Evolutionary conservation across 2,797 vertebrate genomes (phyloP).

Genomic region (Ctenosaura bakeri): DNA sequence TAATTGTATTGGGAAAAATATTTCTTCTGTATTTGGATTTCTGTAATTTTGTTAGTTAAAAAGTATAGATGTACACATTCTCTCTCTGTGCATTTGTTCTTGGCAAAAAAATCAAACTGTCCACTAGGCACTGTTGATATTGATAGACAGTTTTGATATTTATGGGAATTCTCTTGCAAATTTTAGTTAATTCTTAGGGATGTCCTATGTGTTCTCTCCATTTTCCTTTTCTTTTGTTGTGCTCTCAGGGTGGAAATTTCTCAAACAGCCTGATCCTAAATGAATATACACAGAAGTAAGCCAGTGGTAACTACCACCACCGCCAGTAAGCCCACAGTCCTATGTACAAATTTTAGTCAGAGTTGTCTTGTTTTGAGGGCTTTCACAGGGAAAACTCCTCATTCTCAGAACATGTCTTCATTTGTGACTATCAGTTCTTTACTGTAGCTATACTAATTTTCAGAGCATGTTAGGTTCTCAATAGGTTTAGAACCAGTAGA

Average conservation of each 20-base stretch:
- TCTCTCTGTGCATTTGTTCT: constrained; percentile 57
- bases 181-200: constrained; percentile 69
- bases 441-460: too few relatives aligned
- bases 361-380: too few relatives aligned
- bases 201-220: constrained; percentile 63
- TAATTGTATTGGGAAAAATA: constrained; percentile 61
- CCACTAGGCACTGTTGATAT: constrained; percentile 63
- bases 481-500: too few relatives aligned
- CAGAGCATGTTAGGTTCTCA: too few relatives aligned
- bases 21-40: constrained; percentile 26
- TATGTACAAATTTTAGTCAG: neutral
- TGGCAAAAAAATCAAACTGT: constrained; percentile 60
- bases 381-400: too few relatives aligned
- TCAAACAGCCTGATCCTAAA: too few relatives aligned
- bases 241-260: constrained; percentile 1
- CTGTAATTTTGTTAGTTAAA: constrained; percentile 60
- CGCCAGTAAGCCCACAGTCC: neutral
- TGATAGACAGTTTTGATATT: constrained; percentile 66
- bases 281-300: neutral
- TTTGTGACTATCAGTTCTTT: too few relatives aligned
- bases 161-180: constrained; percentile 70
- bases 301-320: neutral
- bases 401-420: too few relatives aligned
- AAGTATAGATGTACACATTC: constrained; percentile 38
- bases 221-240: constrained; percentile 68